Evolutionary conservation across 2,113 vertebrate species (phyloP).

Genomic region (Morone saxatilis): DNA sequence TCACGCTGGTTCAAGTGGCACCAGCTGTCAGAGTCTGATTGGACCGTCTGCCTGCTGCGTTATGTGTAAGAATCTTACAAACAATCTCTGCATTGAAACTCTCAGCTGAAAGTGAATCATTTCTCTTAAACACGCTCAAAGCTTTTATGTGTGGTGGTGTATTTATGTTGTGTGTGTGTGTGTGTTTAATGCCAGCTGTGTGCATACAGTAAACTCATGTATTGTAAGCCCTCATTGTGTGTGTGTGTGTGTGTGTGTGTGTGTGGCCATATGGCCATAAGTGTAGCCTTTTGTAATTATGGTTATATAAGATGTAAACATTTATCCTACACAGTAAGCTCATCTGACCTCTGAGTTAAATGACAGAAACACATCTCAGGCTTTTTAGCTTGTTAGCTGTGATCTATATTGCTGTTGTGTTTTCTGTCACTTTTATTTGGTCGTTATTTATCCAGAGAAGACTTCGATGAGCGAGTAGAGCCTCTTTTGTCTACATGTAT

Average conservation of each 20-base stretch:
- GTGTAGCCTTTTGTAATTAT: constrained; percentile 30
- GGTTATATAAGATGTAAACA: constrained; percentile 38
- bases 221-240: not conserved
- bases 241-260: not conserved
- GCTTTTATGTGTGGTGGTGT: not conserved
- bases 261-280: constrained; percentile 14
- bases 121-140: not conserved
- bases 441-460: not conserved
- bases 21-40: not conserved
- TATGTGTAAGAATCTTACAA: constrained; percentile 13
- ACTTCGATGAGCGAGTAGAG: not conserved
- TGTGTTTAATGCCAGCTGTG: not conserved
- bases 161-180: not conserved
- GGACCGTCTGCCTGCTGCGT: not conserved
- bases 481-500: not conserved
- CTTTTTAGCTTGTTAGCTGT: not conserved
- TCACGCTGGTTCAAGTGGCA: not conserved
- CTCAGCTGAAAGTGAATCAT: not conserved
- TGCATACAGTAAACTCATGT: not conserved
- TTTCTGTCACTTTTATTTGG: not conserved
- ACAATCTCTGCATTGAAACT: not conserved
- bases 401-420: not conserved
- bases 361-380: not conserved
- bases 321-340: not conserved
- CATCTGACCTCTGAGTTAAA: not conserved